Evolutionary conservation across 2,113 vertebrate genomes (phyloP), one percentile per base, ranked within the genome.

Genomic region (Columba janthina): DNA sequence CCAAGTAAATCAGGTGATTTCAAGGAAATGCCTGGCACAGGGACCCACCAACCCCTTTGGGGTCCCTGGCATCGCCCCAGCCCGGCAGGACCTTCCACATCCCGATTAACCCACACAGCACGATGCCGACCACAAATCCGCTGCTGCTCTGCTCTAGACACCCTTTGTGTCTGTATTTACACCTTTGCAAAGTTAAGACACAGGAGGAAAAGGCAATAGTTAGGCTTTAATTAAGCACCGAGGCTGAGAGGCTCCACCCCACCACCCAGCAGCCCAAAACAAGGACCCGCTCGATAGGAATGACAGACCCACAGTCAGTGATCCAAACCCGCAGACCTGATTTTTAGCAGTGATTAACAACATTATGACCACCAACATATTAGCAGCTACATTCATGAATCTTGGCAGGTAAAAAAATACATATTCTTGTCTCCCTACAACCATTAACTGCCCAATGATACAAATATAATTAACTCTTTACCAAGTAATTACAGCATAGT

Each of bases 1-100:
- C 90, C 90, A 90, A 70, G 72, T 60, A 14, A 56, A 70, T 92
- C 95, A 93, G 79, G 76, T 86, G 95, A 78, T 93, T 96, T 94
- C 86, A 71, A 66, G 86, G 94, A 94, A 95, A 42, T 34, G 4
- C 17, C 79, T 97, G 96, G 96, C 96, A 96, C 67, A 0, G 51
- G 75, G 42, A 75, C 26, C 36, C 5, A 0, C 8, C 58, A 20
- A 69, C n/a, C 15, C 16, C 6, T 24, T 15, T 8, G 36, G 34
- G 60, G 42, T 36, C 44, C 44, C 44, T 46, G 18, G 44, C 42
- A 44, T 44, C 42, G 7, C 42, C 42, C 42, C 42, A 44, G 42
- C 42, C 42, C 42, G 7, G 16, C 5, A 2, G 53, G n/a, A 73
- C 32, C 17, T 17, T 25, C 5, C 24, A 6, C 3, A 1, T 10